Evolutionary conservation across 2,888 invertebrate species (phyloP), one percentile per base, ranked within the genome.

Genomic region (Drosophila conformis): DNA sequence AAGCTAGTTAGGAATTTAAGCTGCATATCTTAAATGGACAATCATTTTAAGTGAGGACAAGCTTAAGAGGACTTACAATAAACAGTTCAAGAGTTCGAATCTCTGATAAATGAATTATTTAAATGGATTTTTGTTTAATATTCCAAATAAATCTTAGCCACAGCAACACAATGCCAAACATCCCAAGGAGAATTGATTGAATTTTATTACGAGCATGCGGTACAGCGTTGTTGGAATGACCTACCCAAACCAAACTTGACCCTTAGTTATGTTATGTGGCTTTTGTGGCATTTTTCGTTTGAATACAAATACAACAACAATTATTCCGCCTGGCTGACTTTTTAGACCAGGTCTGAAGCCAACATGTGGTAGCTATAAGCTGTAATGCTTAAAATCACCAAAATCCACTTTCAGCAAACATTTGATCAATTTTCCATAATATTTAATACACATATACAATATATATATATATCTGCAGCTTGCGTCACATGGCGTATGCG

Each of bases 31-130:
- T 15, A 79, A 49, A 38, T 60, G 69, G 25, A 60, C 62, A 68
- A 61, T 35, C 57, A 69, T 61, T 65, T 59, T 27, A 38, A 27
- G 21, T 13, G 21, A 13, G 11, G 21, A 11, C 11, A 27, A 13
- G 56, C n/a, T 13, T 8, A 38, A 18, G 11, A 2, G 6, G 21
- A 38, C 27, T n/a, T 27, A 74, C n/a, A 65, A 69, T 60, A 36
- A 31, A 13, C 36, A 46, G 21, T 25, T 46, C 33, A 13, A 61
- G 31, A 29, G 29, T 36, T 52, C 40, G 27, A 56, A 38, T 38
- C 51, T 53, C 36, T 63, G 68, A 66, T 70, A 66, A 35, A 77
- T 83, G 70, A 87, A 83, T 83, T 78, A 83, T 87, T 83, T 46
- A 77, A 83, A 80, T 75, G 60, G 33, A 61, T 65, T 36, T 69